A percentile compares a stretch with the other conserved stretches of the same genome.
Evolutionary conservation across 1,140 invertebrate genomes (phyloP).

Genomic region (Parasteatoda tepidariorum): DNA sequence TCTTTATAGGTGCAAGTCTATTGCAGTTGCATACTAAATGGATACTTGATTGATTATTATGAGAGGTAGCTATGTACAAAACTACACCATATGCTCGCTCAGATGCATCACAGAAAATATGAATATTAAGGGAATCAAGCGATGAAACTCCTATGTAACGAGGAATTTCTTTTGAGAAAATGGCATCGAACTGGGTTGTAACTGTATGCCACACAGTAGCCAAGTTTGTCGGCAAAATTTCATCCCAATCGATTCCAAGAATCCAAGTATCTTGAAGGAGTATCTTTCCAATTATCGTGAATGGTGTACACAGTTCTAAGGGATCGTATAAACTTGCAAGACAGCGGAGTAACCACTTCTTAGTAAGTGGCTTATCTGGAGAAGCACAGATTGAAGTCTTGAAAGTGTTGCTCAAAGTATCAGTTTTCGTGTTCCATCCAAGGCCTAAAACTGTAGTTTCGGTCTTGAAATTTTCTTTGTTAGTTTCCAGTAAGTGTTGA

Average conservation of each 20-base stretch:
- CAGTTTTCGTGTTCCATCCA: neutral
- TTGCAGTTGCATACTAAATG: too few relatives aligned
- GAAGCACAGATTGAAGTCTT: neutral
- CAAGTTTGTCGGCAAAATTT: constrained; percentile 8
- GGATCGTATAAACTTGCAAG: constrained; percentile 26
- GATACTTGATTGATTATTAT: too few relatives aligned
- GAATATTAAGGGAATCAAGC: neutral
- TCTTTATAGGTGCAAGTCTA: too few relatives aligned
- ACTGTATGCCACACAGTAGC: neutral
- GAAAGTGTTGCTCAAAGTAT: constrained; percentile 9
- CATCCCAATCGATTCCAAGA: constrained; percentile 24
- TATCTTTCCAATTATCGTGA: constrained; percentile 20
- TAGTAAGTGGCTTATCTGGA: constrained; percentile 16
- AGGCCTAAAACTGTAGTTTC: neutral
- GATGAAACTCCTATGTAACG: constrained; percentile 1
- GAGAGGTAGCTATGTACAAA: neutral
- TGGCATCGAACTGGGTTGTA: neutral
- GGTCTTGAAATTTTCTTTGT: neutral
- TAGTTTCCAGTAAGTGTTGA: neutral
- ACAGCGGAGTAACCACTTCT: neutral
- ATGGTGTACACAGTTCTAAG: constrained; percentile 26
- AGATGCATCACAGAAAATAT: constrained; percentile 24
- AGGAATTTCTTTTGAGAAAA: constrained; percentile 12
- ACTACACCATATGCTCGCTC: constrained; percentile 20
- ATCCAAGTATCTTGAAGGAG: constrained; percentile 35